Evolutionary conservation across 37 sponge, comb jelly and placozoan genomes (phyloP), one percentile per base, ranked within the genome.

Genomic region (Ianthella basta): DNA sequence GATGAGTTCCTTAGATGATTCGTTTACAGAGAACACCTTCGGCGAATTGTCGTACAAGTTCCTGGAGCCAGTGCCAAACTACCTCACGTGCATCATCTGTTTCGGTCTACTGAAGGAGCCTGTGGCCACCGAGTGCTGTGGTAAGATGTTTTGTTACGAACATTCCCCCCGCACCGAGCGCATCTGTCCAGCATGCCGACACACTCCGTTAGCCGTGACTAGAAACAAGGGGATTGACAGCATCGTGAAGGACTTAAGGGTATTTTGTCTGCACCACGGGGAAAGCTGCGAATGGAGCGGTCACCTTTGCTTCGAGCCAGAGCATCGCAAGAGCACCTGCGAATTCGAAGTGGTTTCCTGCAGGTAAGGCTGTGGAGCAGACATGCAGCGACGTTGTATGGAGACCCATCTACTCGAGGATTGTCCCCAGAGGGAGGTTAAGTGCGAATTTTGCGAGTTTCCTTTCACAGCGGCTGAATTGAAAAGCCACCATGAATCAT

Each of bases 81-180:
- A 69, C 34, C 70, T 69, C 4, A 69, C 70, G 70, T 69, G 70
- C 6, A 69, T 69, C 18, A 69, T 69, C 10, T 69, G 70, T 69
- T 30, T 30, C 29, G 35, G 70, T 30, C 6, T 69, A 32, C 33
- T 69, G 34, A 69, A 69, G 70, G 70, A 69, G 34, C 35, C 70
- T 30, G 70, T 69, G 4, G 70, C 70, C 70, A 69, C 70, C 29
- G 70, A 69, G 12, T 69, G 70, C 34, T 69, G 70, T 6, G 70
- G 70, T 18, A 69, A 69, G 34, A 69, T 30, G 70, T 69, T 69
- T 33, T 69, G 70, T 69, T 1, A n/a, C 1, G 19, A 32, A 6
- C 70, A 69, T 69, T 13, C 27, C 35, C 34, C 70, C 34, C 19
- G 12, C 18, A 69, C 29, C 18, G 6, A 30, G 33, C 18, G 18